Base-by-base conservation (phyloP, 2,888 invertebrate genomes). In the Urechis unicinctus region DNA sequence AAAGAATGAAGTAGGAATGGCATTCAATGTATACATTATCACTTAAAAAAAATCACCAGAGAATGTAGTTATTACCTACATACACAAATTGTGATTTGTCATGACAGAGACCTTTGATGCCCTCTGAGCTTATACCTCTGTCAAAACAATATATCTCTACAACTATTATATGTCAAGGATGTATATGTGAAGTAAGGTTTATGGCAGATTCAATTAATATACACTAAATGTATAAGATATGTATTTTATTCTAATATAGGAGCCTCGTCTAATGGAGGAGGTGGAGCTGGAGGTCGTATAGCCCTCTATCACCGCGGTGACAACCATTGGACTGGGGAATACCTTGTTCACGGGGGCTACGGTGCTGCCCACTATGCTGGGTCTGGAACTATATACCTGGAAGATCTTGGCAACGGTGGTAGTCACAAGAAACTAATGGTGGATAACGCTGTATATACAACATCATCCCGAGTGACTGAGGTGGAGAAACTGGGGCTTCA, bases 241-340 rank as follows among this genome's bases (percentile, higher is more conserved):
- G n/a, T n/a, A n/a, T n/a, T n/a, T n/a, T n/a, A n/a, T 50, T 50
- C 3, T 50, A 41, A 30, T 36, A 3, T 49, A 65, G 67, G 62
- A 47, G 64, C 59, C 2, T n/a, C n/a, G n/a, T n/a, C n/a, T n/a
- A 47, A 61, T 56, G 66, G 67, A 44, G 70, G 70, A 9, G 68
- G 68, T 26, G 70, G 70, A 9, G 65, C 56, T 25, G 70, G 70
- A 44, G 70, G 70, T 17, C 60, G 70, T 6, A 63, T 69, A n/a
- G 68, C 70, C 9, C 50, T 69, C 21, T 68, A 67, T 53, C 67
- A 70, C 61, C 59, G 44, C 1, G 61, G 60, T 22, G 46, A 61
- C 30, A 63, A 70, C 52, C 62, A 65, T 52, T 70, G 62, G 46
- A 63, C 64, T 25, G 70, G 70, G 13, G 57, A 64, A 2, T 61